phyloP scores from a whole-genome alignment of 2,797 vertebrate genomes.

The Aphelocoma californica region DNA sequence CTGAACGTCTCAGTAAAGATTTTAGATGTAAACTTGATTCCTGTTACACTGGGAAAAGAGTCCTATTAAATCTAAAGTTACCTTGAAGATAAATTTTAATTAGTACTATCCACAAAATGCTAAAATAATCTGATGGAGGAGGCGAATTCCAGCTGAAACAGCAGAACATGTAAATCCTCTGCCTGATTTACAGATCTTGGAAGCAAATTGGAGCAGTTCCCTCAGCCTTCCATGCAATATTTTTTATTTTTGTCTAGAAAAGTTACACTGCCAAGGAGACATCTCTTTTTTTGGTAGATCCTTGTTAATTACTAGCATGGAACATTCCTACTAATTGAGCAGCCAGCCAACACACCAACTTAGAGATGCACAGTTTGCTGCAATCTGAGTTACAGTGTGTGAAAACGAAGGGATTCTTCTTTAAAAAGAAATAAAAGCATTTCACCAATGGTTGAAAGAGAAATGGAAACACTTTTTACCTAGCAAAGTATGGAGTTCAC shows the following conservation, averaged over 20 bases:
- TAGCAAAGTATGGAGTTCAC: neutral
- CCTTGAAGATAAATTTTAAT: neutral
- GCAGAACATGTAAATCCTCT: neutral
- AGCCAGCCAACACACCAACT: neutral
- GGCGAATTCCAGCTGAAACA: neutral
- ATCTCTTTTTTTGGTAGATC: neutral
- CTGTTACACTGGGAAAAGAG: neutral
- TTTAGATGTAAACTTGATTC: neutral
- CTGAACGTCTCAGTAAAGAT: fast-evolving
- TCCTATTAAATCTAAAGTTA: neutral
- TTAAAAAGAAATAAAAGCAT: neutral
- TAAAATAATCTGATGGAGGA: neutral
- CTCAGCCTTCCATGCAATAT: neutral
- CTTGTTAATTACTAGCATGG: neutral
- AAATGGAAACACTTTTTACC: neutral
- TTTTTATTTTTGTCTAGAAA: neutral
- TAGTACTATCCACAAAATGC: neutral
- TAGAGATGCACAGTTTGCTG: neutral
- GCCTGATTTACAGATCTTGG: neutral
- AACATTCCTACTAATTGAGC: neutral
- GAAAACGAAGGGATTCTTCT: neutral
- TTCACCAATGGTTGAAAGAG: neutral
- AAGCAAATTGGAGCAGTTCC: neutral
- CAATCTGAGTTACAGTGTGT: fast-evolving
- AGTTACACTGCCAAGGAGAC: neutral